Percentiles rank a stretch among this genome's conserved stretches.
phyloP scores from a whole-genome alignment of 2,113 vertebrate species.

The Stercorarius parasiticus region DNA sequence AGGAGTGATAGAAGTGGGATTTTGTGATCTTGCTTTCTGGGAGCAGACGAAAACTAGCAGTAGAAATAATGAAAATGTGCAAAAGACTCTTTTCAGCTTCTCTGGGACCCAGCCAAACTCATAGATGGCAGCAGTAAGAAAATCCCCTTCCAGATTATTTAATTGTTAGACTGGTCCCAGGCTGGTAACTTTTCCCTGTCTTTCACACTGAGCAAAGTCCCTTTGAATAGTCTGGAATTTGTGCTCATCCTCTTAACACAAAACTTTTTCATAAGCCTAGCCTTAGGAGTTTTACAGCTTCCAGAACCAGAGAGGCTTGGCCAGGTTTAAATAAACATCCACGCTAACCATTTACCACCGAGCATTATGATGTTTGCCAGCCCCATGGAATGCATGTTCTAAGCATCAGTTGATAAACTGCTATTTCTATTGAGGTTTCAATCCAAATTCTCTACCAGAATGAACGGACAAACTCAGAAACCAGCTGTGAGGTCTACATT shows the following conservation, averaged over 20 bases:
- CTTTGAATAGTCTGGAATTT: not conserved
- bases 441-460: not conserved
- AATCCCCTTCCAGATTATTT: not conserved
- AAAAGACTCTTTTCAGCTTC: not conserved
- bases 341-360: not conserved
- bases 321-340: not conserved
- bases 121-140: not conserved
- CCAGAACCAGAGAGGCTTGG: not conserved
- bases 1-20: not conserved
- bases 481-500: not conserved
- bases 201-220: not conserved
- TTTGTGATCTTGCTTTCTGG: not conserved
- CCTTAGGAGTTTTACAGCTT: constrained; percentile 1
- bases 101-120: not conserved
- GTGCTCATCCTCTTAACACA: constrained; percentile 12
- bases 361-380: not conserved
- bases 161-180: not conserved
- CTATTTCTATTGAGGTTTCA: constrained; percentile 3
- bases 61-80: not conserved
- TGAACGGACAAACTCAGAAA: not conserved
- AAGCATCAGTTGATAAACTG: constrained; percentile 17
- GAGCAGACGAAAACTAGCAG: not conserved
- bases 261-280: not conserved
- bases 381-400: not conserved
- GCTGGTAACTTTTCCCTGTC: not conserved